These are phyloP conservation scores for Erythrocercus mccallii DNA, from an alignment of 2,113 vertebrate genomes.

Conservation along the genomic window DNA sequence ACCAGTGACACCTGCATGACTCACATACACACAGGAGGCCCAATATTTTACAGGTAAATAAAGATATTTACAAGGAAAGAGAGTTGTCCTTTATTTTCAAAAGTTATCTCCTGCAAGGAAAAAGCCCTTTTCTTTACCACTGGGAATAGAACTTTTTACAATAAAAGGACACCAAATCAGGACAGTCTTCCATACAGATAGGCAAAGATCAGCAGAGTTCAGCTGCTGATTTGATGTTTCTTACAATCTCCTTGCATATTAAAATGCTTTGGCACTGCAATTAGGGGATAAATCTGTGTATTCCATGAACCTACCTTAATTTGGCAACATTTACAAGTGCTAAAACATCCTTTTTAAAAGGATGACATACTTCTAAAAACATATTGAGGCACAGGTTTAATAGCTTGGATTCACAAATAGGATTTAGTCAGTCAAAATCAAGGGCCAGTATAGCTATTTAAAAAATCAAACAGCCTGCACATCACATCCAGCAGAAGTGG, in stretches of 20 bases:
- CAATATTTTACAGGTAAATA: not conserved
- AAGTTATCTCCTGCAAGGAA: not conserved
- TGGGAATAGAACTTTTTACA: not conserved
- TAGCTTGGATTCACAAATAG: too few relatives aligned
- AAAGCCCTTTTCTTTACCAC: not conserved
- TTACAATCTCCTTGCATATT: not conserved
- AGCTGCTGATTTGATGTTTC: not conserved
- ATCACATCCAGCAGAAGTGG: not conserved
- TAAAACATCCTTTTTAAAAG: not conserved
- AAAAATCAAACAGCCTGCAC: not conserved
- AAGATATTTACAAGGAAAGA: not conserved
- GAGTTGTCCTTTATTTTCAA: not conserved
- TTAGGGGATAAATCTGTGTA: not conserved
- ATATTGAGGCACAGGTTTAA: not conserved
- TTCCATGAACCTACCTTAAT: not conserved
- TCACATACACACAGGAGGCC: accelerated
- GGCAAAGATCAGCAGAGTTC: not conserved
- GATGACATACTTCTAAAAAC: not conserved
- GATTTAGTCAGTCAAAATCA: not conserved
- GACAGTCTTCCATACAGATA: not conserved
- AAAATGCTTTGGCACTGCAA: not conserved
- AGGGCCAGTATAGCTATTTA: not conserved
- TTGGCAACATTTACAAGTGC: not conserved
- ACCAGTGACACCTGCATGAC: accelerated
- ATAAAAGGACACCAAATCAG: not conserved